Base-by-base conservation (phyloP, 2,888 invertebrate genomes). In the Keiferia lycopersicella region DNA sequence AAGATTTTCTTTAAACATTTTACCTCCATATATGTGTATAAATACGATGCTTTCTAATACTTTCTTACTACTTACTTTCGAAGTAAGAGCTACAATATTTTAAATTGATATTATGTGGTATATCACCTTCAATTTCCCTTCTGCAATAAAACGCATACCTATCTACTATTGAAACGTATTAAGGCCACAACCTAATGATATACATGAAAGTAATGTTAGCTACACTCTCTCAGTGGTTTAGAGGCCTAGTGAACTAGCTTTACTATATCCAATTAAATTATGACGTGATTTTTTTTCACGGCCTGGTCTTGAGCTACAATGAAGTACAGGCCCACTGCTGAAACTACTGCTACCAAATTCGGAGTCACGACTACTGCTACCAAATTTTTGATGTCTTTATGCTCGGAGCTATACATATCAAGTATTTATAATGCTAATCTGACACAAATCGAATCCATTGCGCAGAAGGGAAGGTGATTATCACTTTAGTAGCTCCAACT, bases 1-100 rank as follows among this genome's bases (percentile, higher is more conserved):
- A 45, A 45, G 45, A 45, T 11, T 51, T 51, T 51, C 51, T 20
- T 20, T 8, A 18, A 20, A 12, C 18, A 51, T 51, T 51, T n/a
- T 16, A 12, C 18, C 22, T 51, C 18, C 51, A 51, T 51, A 10
- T 51, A 51, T 51, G 20, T 18, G 1, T 6, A 2, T 26, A 2
- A 4, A 26, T 56, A n/a, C 2, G 16, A 22, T 14, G n/a, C n/a
- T 56, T 30, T n/a, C 56, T 30, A 26, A 56, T 26, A n/a, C 30
- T 16, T n/a, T n/a, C n/a, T n/a, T n/a, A n/a, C n/a, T n/a, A n/a
- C n/a, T n/a, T n/a, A n/a, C n/a, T n/a, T n/a, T n/a, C 26, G 34
- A 50, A 48, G 26, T 34, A 45, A 61, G 34, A 26, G n/a, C 60
- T 12, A 26, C 16, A 45, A 41, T 56, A 50, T 16, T 50, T 50